Evolutionary conservation across 2,113 vertebrate species (phyloP).

Genomic region (Macroglossus sobrinus): DNA sequence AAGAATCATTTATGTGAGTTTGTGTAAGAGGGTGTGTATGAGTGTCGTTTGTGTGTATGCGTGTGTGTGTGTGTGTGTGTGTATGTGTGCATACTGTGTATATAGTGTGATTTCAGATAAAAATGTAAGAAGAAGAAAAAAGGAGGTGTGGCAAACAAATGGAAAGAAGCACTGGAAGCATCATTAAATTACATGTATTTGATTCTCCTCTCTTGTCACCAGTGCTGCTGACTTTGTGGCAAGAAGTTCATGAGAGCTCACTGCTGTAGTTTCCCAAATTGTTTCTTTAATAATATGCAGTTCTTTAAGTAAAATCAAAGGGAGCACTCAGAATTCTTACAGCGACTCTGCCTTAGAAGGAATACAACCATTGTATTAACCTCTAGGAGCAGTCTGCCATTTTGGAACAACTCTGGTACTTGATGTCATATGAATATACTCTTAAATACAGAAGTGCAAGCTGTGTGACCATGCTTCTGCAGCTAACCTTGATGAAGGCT

Average conservation of each 20-base stretch:
- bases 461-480: rapidly evolving
- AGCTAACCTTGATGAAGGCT: not conserved
- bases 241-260: not conserved
- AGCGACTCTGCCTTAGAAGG: not conserved
- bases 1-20: not conserved
- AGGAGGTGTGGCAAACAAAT: not conserved
- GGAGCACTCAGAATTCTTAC: not conserved
- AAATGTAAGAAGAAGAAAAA: not conserved
- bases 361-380: not conserved
- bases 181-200: not conserved
- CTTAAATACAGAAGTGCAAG: not conserved
- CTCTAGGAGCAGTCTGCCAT: not conserved
- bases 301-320: conserved; percentile 8
- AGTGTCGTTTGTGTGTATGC: not conserved
- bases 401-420: not conserved
- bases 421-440: not conserved
- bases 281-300: not conserved
- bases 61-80: not conserved
- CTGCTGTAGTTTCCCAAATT: not conserved
- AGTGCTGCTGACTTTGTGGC: not conserved
- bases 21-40: not conserved
- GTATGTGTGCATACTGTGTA: not conserved
- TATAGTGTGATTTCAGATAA: not conserved
- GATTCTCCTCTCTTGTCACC: not conserved
- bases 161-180: not conserved